Evolutionary conservation across 2,797 vertebrate genomes (phyloP).

Genomic region (Enteromius treurensis): DNA sequence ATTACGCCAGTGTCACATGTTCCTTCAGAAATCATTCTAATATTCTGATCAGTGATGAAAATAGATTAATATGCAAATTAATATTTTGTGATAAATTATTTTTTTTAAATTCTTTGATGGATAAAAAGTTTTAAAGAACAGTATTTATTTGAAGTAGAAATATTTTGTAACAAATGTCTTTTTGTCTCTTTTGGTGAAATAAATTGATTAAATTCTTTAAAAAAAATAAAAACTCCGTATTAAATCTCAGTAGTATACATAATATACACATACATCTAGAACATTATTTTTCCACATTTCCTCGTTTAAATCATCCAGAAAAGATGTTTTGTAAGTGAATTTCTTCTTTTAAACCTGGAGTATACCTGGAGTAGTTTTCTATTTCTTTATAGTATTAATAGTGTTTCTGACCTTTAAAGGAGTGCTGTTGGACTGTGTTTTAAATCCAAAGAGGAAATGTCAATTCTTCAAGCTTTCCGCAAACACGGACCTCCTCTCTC

Average conservation of each 20-base stretch:
- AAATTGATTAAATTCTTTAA: neutral
- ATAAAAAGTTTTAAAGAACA: neutral
- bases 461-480: neutral
- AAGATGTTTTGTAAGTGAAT: neutral
- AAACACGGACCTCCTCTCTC: neutral
- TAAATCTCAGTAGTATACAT: neutral
- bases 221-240: neutral
- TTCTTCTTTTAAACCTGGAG: neutral
- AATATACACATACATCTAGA: neutral
- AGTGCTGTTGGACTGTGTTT: neutral
- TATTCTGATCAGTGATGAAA: neutral
- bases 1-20: neutral
- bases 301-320: neutral
- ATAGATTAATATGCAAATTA: neutral
- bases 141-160: neutral
- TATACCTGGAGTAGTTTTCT: neutral
- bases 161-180: neutral
- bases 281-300: neutral
- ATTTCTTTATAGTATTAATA: neutral
- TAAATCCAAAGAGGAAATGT: neutral
- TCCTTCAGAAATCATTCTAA: neutral
- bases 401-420: neutral
- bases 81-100: neutral
- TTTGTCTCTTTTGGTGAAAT: neutral
- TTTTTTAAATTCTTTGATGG: neutral